Percentiles rank a stretch among this genome's conserved stretches.
Conservation (phyloP, 1,140 invertebrate species). For the Ooceraea biroi region DNA sequence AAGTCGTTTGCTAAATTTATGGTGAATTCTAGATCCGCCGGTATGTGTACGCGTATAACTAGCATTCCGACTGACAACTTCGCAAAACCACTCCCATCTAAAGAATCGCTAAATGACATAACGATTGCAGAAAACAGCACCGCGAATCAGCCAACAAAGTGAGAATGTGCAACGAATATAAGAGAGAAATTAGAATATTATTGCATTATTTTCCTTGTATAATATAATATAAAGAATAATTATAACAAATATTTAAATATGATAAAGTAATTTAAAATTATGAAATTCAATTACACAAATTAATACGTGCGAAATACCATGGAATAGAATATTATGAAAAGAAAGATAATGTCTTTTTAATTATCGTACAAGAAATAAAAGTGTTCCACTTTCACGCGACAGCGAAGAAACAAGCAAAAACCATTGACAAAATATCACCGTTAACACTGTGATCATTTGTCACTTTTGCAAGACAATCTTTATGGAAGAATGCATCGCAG, state of each 20-base stretch:
- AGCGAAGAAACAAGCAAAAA: slow-evolving; percentile 7
- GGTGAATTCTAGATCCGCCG: slow-evolving; percentile 67
- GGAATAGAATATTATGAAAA: too few species aligned
- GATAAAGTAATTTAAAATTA: background rate
- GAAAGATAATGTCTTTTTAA: slow-evolving; percentile 15
- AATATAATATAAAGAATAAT: background rate
- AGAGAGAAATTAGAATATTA: background rate
- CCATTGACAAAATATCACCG: background rate
- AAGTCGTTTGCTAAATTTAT: slow-evolving; percentile 68
- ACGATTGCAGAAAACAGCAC: slow-evolving; percentile 41
- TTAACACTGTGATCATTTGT: background rate
- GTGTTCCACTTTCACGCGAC: slow-evolving; percentile 36
- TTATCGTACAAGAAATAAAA: slow-evolving; percentile 22
- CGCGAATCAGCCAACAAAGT: background rate
- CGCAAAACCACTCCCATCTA: slow-evolving; percentile 68
- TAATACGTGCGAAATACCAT: background rate
- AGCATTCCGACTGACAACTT: slow-evolving; percentile 65
- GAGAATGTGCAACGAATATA: background rate
- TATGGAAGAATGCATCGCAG: background rate
- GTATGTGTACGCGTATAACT: slow-evolving; percentile 59
- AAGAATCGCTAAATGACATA: slow-evolving; percentile 66
- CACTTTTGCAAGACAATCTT: background rate
- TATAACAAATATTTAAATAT: background rate
- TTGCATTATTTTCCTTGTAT: background rate
- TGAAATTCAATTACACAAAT: background rate